Conservation (phyloP, 2,113 vertebrate species). For the Psittacus erithacus region DNA sequence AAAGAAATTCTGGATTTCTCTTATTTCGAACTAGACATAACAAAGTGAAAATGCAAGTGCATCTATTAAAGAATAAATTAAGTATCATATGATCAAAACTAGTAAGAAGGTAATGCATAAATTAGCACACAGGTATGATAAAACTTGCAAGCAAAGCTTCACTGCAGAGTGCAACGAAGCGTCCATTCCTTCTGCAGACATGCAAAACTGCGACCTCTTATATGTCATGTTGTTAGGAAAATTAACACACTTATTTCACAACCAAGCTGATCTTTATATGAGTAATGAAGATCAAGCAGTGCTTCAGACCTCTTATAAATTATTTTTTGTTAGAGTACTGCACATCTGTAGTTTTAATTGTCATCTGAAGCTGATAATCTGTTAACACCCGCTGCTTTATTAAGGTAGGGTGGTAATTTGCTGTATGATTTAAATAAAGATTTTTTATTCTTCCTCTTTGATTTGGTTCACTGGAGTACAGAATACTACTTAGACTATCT, state of each 20-base stretch:
- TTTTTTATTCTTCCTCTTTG: neutral
- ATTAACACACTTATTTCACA: neutral
- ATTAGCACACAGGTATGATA: neutral
- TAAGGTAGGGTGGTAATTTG: neutral
- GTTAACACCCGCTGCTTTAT: neutral
- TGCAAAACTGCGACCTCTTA: neutral
- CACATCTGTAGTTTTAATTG: neutral
- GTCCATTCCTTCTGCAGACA: neutral
- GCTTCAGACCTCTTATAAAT: neutral
- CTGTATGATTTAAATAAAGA: neutral
- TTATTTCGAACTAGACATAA: neutral
- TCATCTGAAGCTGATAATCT: neutral
- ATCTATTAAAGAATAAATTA: neutral
- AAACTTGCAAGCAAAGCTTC: neutral
- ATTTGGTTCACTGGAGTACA: neutral
- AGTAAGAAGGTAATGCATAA: neutral
- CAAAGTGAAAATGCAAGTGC: neutral
- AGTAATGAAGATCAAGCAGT: neutral
- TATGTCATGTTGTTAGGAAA: neutral
- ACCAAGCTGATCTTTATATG: accelerated
- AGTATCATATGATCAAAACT: neutral
- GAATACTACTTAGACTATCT: neutral
- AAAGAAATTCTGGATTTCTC: neutral
- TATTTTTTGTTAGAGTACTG: neutral
- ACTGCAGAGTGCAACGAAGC: neutral